Conservation (phyloP, 30 jellyfish, hydroid and myxozoan genomes). For the Hydractinia symbiolongicarpus region DNA sequence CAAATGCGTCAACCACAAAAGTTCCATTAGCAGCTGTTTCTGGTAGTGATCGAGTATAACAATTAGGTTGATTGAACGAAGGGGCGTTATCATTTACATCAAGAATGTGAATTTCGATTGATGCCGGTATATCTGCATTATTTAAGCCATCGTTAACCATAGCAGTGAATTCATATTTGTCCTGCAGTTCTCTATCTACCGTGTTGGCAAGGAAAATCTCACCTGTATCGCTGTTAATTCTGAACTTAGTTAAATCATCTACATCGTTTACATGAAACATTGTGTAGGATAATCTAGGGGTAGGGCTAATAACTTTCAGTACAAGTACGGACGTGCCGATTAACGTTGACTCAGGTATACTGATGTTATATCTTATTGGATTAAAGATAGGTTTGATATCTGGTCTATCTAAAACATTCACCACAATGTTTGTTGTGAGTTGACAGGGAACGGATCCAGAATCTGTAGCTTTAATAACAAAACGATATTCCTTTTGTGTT, state of each 20-base stretch:
- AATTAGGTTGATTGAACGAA: conserved; percentile 27
- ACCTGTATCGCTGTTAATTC: conserved; percentile 42
- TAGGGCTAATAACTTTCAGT: conserved; percentile 4
- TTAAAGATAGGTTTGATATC: conserved; percentile 26
- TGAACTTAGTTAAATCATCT: conserved; percentile 20
- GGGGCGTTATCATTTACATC: conserved; percentile 93
- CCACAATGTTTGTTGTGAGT: conserved; percentile 20
- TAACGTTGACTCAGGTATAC: conserved; percentile 29
- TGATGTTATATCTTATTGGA: conserved; percentile 13
- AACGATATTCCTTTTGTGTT: conserved; percentile 4
- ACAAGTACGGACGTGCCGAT: conserved; percentile 26
- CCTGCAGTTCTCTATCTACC: conserved; percentile 57
- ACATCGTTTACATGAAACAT: background rate
- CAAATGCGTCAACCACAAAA: conserved; percentile 39
- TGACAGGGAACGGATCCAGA: conserved; percentile 10
- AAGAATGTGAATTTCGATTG: conserved; percentile 38
- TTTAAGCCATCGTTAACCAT: conserved; percentile 64
- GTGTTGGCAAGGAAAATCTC: conserved; percentile 32
- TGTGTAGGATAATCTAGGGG: background rate
- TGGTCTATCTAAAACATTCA: conserved; percentile 20
- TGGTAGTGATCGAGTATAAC: conserved; percentile 32
- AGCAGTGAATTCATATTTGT: conserved; percentile 34
- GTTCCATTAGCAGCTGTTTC: conserved; percentile 47
- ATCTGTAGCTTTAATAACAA: conserved; percentile 37
- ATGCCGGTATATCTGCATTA: conserved; percentile 36